Base-by-base conservation (phyloP, 2,888 invertebrate species). In the Entomobrya multifasciata region DNA sequence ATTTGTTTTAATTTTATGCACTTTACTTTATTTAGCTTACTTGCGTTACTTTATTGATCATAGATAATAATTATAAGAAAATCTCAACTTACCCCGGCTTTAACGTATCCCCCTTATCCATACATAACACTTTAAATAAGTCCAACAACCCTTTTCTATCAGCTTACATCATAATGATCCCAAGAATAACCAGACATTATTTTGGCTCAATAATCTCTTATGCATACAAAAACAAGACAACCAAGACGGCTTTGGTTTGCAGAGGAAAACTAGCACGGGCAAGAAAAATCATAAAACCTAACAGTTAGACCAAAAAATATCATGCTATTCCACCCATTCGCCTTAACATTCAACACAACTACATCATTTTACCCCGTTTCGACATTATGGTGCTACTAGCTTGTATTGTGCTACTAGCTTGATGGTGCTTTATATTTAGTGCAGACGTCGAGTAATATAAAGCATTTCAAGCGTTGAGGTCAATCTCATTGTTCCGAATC, bases 111-210 rank as follows among this genome's bases (percentile, higher is more conserved):
- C n/a, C n/a, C n/a, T n/a, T n/a, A n/a, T n/a, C n/a, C n/a, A n/a
- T n/a, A n/a, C n/a, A n/a, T n/a, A n/a, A n/a, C n/a, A n/a, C n/a
- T n/a, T n/a, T n/a, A n/a, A n/a, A n/a, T n/a, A n/a, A n/a, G n/a
- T n/a, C n/a, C n/a, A n/a, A n/a, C n/a, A n/a, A n/a, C n/a, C n/a
- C n/a, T n/a, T n/a, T n/a, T n/a, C n/a, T n/a, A n/a, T n/a, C n/a
- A n/a, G n/a, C n/a, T n/a, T n/a, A n/a, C n/a, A n/a, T n/a, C n/a
- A n/a, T n/a, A n/a, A n/a, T n/a, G n/a, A 86, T 89, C 90, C 15
- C 86, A 17, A 25, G 90, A 49, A 57, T 91, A 90, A 10, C 86
- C 82, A n/a, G n/a, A n/a, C 8, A 36, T 8, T 36, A 6, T 57
- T 22, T 22, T 57, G n/a, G n/a, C n/a, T n/a, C n/a, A n/a, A n/a